Conservation (phyloP, 2,113 vertebrate species). For the Todiramphus saurophagus region DNA sequence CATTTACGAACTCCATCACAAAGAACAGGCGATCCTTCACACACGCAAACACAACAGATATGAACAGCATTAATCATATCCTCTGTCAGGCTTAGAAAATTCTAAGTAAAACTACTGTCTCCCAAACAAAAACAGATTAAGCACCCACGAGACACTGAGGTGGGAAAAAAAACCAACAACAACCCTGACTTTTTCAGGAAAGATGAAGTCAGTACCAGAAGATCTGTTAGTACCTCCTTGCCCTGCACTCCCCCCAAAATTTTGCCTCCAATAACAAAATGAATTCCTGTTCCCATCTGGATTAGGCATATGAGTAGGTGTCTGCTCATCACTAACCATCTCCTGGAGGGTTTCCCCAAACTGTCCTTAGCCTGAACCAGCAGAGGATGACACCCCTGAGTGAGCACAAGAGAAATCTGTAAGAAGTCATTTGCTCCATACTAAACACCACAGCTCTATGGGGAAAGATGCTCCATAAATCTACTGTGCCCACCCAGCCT, state of each 20-base stretch:
- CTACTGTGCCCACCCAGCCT: neutral
- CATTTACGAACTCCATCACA: conserved; percentile 99
- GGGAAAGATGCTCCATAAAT: neutral
- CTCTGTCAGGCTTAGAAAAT: neutral
- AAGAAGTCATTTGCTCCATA: neutral
- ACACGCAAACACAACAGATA: conserved; percentile 37
- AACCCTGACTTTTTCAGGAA: neutral
- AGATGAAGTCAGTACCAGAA: neutral
- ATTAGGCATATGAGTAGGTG: neutral
- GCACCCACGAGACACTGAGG: rapidly evolving
- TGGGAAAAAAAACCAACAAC: too few relatives aligned
- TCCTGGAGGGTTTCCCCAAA: neutral
- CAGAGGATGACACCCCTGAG: neutral
- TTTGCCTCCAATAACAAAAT: neutral
- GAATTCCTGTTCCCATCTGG: neutral
- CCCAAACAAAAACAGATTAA: neutral
- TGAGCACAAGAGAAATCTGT: neutral
- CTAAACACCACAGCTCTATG: neutral
- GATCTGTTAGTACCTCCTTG: neutral
- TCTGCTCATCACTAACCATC: neutral
- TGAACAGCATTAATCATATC: neutral
- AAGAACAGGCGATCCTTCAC: conserved; percentile 95
- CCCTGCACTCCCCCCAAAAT: neutral
- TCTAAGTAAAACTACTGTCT: neutral
- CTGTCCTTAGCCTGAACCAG: neutral